Percentiles rank a stretch among this genome's conserved stretches.
Conservation (phyloP, 2,113 vertebrate species). For the Malurus alboscapulatus region DNA sequence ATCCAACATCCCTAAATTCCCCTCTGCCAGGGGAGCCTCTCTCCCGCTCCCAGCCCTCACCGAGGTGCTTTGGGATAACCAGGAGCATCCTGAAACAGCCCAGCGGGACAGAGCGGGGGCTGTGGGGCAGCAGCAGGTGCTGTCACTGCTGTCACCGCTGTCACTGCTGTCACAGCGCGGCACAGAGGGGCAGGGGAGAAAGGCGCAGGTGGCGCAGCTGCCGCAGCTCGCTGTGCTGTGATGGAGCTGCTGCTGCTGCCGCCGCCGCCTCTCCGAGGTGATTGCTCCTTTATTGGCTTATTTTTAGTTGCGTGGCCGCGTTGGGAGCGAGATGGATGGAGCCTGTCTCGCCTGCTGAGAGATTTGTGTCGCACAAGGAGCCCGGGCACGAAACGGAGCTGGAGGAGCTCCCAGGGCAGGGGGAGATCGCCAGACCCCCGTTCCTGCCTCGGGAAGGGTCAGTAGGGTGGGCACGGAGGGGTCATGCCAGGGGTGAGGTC, state of each 20-base stretch:
- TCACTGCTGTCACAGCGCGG: neutral
- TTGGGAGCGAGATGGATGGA: constrained; percentile 7
- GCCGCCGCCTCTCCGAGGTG: neutral
- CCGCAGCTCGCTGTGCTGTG: neutral
- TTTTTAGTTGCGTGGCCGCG: neutral
- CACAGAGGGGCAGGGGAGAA: neutral
- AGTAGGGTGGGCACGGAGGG: accelerated
- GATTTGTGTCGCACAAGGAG: neutral
- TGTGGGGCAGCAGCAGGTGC: neutral
- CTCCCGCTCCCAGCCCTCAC: neutral
- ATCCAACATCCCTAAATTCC: neutral
- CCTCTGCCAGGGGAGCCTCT: neutral
- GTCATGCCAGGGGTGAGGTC: accelerated
- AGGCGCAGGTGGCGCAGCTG: neutral
- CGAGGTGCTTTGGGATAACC: neutral
- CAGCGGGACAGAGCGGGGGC: accelerated
- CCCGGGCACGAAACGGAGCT: accelerated
- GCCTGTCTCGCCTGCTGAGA: neutral
- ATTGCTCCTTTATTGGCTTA: constrained; percentile 49
- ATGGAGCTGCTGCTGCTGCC: neutral
- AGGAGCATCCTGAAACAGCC: neutral
- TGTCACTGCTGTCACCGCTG: neutral
- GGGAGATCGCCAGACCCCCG: accelerated
- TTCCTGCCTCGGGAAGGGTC: accelerated
- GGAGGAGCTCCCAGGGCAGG: neutral